Base-by-base conservation (phyloP, 2,888 invertebrate genomes). In the Eupeodes luniger region DNA sequence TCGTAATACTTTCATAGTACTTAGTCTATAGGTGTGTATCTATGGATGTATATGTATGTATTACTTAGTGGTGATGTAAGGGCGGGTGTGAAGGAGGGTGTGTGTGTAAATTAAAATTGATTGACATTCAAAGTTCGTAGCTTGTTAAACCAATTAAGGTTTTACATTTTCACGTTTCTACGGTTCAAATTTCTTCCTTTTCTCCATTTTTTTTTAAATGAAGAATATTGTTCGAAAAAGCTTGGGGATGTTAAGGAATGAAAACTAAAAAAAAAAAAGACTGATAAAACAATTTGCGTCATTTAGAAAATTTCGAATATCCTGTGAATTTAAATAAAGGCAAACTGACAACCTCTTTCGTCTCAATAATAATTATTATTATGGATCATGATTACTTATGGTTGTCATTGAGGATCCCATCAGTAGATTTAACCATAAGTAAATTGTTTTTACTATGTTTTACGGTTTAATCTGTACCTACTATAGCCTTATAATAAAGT, bases 111-210 rank as follows among this genome's bases (percentile, higher is more conserved):
- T 55, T 53, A 19, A 44, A 53, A 69, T 53, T 69, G 36, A 53
- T 34, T 69, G 69, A 69, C 53, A 69, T 69, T 53, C n/a, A 69
- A 69, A 51, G 67, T 53, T 69, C 53, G 36, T 53, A 51, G 51
- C 67, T 69, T 16, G 36, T 69, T 67, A 67, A 67, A 11, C n/a
- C 67, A 67, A 69, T 51, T 69, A 51, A 16, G 51, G 53, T 36
- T 69, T 69, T 4, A 47, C 14, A 16, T 19, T 47, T n/a, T 64
- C 14, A 19, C 19, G 4, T 19, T 47, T n/a, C 47, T 9, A 19
- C 19, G 6, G 12, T 64, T 64, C 19, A 64, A 64, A 12, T 64
- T 44, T 44, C 19, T 64, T 59, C 47, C 10, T 47, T 47, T 47
- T 12, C 10, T 47, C 4, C 10, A 10, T 47, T 47, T 11, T 47